These are phyloP conservation scores for Leptinotarsa juncta DNA, from an alignment of 2,888 invertebrate species.

Conservation along the genomic window DNA sequence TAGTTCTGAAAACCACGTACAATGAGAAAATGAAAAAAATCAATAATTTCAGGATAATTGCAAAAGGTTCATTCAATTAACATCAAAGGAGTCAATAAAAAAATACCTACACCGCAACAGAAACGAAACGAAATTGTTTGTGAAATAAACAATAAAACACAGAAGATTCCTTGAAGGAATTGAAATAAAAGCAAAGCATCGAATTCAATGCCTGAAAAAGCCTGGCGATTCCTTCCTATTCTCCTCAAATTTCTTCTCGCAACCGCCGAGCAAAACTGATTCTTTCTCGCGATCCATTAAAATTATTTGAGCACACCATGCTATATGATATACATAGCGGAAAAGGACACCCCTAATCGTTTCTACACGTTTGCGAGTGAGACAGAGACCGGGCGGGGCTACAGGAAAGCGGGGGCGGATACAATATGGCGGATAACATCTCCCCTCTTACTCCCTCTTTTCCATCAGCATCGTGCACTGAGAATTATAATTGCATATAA, in stretches of 20 bases:
- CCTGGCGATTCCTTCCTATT: slow-evolving; percentile 49
- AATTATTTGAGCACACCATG: slow-evolving; percentile 64
- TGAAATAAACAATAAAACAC: slow-evolving; percentile 51
- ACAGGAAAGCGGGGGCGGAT: slow-evolving; percentile 64
- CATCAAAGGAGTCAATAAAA: slow-evolving; percentile 37
- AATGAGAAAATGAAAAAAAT: too few relatives aligned
- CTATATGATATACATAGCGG: slow-evolving; percentile 63
- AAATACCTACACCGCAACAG: slow-evolving; percentile 35
- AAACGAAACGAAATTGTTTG: slow-evolving; percentile 43
- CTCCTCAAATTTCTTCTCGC: slow-evolving; percentile 54
- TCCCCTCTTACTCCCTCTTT: slow-evolving; percentile 61
- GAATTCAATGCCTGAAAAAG: slow-evolving; percentile 50
- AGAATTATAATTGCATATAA: slow-evolving; percentile 67
- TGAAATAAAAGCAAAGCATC: slow-evolving; percentile 52
- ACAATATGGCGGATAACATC: slow-evolving; percentile 66
- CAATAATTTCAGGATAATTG: not conserved
- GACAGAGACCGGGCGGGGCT: slow-evolving; percentile 59
- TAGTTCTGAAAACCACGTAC: too few relatives aligned
- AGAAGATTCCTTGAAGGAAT: slow-evolving; percentile 46
- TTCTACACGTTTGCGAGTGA: slow-evolving; percentile 53
- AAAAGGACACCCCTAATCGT: slow-evolving; percentile 54
- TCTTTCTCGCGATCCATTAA: slow-evolving; percentile 66
- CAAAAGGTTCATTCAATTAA: slow-evolving; percentile 30
- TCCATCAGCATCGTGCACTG: slow-evolving; percentile 62
- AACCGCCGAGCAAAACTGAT: slow-evolving; percentile 60